These are phyloP conservation scores for Corvus moneduloides DNA, from an alignment of 2,113 vertebrate genomes.

Conservation along the genomic window DNA sequence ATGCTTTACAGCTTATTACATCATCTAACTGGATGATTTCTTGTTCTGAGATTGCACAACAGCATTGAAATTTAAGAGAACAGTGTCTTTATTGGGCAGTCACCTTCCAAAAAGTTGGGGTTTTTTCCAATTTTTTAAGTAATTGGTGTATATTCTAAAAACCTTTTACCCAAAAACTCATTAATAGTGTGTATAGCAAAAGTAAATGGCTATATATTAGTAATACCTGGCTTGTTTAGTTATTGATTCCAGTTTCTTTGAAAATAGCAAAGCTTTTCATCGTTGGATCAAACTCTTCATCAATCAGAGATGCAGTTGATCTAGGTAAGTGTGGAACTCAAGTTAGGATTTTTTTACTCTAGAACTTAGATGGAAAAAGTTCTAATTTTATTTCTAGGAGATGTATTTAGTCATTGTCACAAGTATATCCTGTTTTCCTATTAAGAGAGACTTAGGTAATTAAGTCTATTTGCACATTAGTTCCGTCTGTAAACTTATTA, in stretches of 20 bases:
- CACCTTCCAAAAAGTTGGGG: not conserved
- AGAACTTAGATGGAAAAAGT: not conserved
- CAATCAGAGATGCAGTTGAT: constrained; percentile 86
- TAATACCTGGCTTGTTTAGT: not conserved
- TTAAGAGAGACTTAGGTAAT: not conserved
- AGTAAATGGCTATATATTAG: not conserved
- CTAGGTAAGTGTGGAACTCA: constrained; percentile 81
- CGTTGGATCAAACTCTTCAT: constrained; percentile 80
- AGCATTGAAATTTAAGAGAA: not conserved
- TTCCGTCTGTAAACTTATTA: not conserved
- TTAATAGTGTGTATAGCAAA: not conserved
- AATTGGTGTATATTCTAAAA: not conserved
- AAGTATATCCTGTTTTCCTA: not conserved
- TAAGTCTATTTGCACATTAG: not conserved
- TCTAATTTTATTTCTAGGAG: not conserved
- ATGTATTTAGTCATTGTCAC: not conserved
- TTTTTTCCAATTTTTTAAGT: not conserved
- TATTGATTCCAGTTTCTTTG: constrained; percentile 51
- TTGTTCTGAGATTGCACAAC: not conserved
- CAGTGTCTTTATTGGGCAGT: not conserved
- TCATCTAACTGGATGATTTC: not conserved
- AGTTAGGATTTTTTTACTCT: not conserved
- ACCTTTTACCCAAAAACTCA: not conserved
- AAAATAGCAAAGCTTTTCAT: constrained; percentile 91
- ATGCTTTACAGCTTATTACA: not conserved